Percentiles rank a stretch among this genome's conserved stretches.
Conservation (phyloP, 1,140 invertebrate species). For the Drosophila funebris region DNA sequence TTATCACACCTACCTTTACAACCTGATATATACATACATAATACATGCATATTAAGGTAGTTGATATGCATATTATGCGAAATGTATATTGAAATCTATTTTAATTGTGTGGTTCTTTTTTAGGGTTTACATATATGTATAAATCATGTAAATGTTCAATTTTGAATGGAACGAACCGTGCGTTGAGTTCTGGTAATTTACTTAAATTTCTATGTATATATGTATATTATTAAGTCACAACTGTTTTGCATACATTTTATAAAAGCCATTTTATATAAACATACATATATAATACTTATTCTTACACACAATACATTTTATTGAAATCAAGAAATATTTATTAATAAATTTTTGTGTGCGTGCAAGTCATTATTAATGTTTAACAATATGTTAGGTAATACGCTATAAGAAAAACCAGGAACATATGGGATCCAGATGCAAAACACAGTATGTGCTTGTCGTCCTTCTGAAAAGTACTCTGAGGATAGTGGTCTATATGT, state of each 20-base stretch:
- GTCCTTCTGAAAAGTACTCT: too few species aligned
- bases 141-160: not conserved
- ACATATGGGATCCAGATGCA: too few species aligned
- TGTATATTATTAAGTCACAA: slow-evolving; percentile 39
- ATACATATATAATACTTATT: not conserved
- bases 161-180: not conserved
- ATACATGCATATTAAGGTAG: not conserved
- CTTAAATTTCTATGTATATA: slow-evolving; percentile 38
- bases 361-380: not conserved
- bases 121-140: too few species aligned
- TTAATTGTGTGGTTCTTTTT: not conserved
- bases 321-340: slow-evolving; percentile 35
- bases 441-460: too few species aligned
- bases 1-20: not conserved
- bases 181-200: not conserved
- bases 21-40: not conserved
- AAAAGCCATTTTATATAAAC: slow-evolving; percentile 41
- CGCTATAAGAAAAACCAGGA: not conserved
- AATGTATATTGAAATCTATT: slow-evolving; percentile 7
- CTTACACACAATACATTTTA: slow-evolving; percentile 3
- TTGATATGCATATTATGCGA: not conserved
- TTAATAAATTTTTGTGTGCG: slow-evolving; percentile 23
- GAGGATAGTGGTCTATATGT: too few species aligned
- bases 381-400: not conserved
- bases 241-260: slow-evolving; percentile 46